Base-by-base conservation (phyloP, 2,888 invertebrate genomes). In the Lymantria dispar region DNA sequence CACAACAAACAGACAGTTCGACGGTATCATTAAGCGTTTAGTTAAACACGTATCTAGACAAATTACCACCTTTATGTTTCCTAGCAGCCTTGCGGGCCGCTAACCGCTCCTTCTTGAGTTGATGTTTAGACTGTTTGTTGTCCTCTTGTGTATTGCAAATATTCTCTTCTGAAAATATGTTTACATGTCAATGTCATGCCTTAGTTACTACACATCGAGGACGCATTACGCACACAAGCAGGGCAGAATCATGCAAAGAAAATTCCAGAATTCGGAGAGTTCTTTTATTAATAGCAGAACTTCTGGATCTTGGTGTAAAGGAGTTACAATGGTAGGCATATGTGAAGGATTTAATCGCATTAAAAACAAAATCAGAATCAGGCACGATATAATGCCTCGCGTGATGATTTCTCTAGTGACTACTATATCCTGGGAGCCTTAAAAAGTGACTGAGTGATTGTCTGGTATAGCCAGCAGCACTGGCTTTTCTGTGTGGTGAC, bases 91-190 rank as follows among this genome's bases (percentile, higher is more conserved):
- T 94, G 62, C 91, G 87, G 0, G 92, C 92, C 8, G 91, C 90
- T 48, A 92, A 90, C 64, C 92, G 91, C 71, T 94, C 94, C 72
- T 94, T 94, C 80, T 94, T 95, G 49, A 92, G 78, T 72, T 95
- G 94, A 76, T 94, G 92, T 76, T 94, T 95, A 5, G 94, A 93
- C 3, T 92, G 89, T 70, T 93, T 92, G 68, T 72, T 87, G 58
- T 92, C 92, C 60, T 93, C 92, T 71, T 92, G 92, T n/a, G 80
- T 60, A 80, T 84, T 87, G 80, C 81, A 85, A 54, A 75, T 68
- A 77, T 83, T 86, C 65, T 92, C 91, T 68, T 91, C 92, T 92
- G 89, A 78, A 91, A 91, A 77, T 72, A 77, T 59, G 70, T 73
- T 54, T 52, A 53, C 52, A 68, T 59, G 56, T 78, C 70, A 76